Conservation (phyloP, 2,113 vertebrate species). For the Tamias sibiricus region DNA sequence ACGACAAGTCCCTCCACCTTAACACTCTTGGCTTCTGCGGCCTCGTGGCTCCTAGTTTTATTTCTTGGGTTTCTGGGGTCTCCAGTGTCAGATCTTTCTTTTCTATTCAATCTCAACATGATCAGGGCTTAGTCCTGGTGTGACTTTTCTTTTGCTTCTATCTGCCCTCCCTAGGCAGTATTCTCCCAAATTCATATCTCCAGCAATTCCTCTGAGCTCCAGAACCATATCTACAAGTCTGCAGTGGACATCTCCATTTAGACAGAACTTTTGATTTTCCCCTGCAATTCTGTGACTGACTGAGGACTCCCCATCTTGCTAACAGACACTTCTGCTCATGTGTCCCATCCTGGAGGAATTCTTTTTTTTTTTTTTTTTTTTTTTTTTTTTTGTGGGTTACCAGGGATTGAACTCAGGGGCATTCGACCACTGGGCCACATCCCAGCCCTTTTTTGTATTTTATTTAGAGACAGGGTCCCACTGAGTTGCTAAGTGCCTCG, state of each 20-base stretch:
- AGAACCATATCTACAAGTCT: not conserved
- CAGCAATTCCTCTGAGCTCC: not conserved
- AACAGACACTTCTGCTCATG: not conserved
- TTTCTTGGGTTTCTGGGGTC: not conserved
- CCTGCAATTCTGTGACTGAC: not conserved
- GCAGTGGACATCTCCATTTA: not conserved
- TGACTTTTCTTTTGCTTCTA: not conserved
- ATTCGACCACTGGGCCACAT: no score
- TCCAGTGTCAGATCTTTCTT: not conserved
- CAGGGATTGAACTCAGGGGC: no score
- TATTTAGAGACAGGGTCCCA: no score
- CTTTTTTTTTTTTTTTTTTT: no score
- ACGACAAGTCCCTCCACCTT: not conserved
- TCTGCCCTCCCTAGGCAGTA: not conserved
- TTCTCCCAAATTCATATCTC: not conserved
- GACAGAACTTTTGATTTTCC: not conserved
- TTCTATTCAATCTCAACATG: not conserved
- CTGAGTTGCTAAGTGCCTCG: no score
- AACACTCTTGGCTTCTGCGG: not conserved
- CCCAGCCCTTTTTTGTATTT: no score
- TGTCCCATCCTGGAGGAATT: not conserved
- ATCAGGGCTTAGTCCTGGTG: not conserved
- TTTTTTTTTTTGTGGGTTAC: no score
- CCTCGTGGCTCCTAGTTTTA: not conserved
- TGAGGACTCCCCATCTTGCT: not conserved